phyloP scores from a whole-genome alignment of 2,888 invertebrate species.

The Drosophila stalkeri region DNA sequence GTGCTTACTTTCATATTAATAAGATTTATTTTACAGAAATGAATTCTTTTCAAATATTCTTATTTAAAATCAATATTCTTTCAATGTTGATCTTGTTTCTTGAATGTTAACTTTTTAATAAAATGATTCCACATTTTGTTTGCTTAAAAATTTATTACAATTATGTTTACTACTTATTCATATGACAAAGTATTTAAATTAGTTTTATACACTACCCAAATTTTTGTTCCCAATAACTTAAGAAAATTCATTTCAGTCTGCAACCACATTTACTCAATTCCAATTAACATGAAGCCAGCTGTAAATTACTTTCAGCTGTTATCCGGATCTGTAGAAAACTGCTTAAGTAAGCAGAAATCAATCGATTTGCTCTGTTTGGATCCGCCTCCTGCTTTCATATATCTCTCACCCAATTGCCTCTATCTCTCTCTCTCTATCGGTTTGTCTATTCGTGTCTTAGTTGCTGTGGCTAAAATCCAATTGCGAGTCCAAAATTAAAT shows the following conservation, averaged over 20 bases:
- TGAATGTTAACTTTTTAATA: not conserved
- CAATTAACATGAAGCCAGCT: slow-evolving; percentile 34
- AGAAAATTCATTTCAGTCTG: slow-evolving; percentile 25
- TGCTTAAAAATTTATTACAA: too few relatives aligned
- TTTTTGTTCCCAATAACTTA: not conserved
- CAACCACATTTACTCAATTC: slow-evolving; percentile 5
- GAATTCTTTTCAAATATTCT: too few relatives aligned
- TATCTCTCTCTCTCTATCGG: not conserved
- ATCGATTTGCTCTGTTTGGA: slow-evolving; percentile 58
- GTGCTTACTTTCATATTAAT: not conserved
- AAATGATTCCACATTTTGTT: not conserved
- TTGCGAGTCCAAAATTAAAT: slow-evolving; percentile 69
- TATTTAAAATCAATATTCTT: not conserved
- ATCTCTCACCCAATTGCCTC: not conserved
- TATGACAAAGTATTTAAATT: not conserved
- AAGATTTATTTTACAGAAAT: not conserved
- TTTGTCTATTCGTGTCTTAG: slow-evolving; percentile 34
- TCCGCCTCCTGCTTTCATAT: not conserved
- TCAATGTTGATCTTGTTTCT: not conserved
- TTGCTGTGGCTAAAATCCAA: slow-evolving; percentile 67
- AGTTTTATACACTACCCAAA: not conserved
- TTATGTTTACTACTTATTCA: too few relatives aligned
- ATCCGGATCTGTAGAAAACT: slow-evolving; percentile 53
- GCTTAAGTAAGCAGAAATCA: slow-evolving; percentile 77
- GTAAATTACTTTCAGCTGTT: slow-evolving; percentile 65